Evolutionary conservation across 2,888 invertebrate genomes (phyloP), one percentile per base, ranked within the genome.

Genomic region (Agrochola circellaris): DNA sequence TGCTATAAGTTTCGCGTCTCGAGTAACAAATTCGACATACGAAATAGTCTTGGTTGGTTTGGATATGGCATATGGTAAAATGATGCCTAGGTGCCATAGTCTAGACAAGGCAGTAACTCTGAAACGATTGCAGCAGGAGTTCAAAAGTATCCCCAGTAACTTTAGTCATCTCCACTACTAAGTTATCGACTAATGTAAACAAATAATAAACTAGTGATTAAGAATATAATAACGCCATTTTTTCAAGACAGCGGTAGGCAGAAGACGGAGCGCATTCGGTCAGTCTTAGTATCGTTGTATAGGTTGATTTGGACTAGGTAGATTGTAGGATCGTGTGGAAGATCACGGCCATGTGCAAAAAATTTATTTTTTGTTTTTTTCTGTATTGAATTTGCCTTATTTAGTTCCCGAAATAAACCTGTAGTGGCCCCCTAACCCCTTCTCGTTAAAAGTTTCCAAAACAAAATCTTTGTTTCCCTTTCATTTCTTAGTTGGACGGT

Each of bases 231-330:
- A 90, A 92, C 89, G 81, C 75, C 73, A 82, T 88, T 93, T 92
- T 92, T 92, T 93, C 91, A 92, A 92, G 92, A 93, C 94, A 92
- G 93, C 91, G 75, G 81, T 92, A 93, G 92, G 89, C 89, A 87
- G 89, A 88, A 83, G 82, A 81, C 80, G 92, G 91, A 90, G 91
- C 78, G 62, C 58, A 85, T 51, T 80, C 85, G 89, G 89, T 89
- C 89, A 89, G 89, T 89, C 81, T 74, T 84, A 85, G 87, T 78
- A 75, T 81, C 83, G 82, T 84, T 84, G 81, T 82, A 42, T 82
- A 86, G 89, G 89, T 89, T 88, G 86, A 85, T 86, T 88, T 88
- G 89, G 87, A 75, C 82, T 89, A 89, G 89, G 87, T 89, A 89
- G 89, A 75, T 23, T 61, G 79, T 86, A 86, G 83, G 89, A 79